Evolutionary conservation across 1,140 invertebrate genomes (phyloP).

Genomic region (Agrypnia vestita): DNA sequence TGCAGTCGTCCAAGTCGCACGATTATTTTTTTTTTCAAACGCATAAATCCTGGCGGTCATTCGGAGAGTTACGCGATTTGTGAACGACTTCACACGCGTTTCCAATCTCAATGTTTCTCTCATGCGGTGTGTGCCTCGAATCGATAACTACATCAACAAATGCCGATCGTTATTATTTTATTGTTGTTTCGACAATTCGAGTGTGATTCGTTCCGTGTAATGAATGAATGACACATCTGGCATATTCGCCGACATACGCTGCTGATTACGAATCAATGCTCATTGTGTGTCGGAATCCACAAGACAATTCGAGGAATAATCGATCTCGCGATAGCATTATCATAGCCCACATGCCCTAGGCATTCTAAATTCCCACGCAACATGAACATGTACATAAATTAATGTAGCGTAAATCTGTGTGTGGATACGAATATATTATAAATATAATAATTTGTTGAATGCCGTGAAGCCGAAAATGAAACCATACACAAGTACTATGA

Average conservation of each 20-base stretch:
- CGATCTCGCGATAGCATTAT: neutral
- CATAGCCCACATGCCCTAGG: no score
- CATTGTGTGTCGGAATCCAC: slow-evolving; percentile 3
- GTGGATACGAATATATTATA: no score
- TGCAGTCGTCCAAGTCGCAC: no score
- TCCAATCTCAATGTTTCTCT: neutral
- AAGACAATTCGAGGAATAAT: neutral
- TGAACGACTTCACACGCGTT: neutral
- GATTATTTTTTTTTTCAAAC: no score
- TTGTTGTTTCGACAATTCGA: slow-evolving; percentile 5
- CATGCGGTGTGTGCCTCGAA: neutral
- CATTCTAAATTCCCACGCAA: neutral
- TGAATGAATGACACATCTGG: slow-evolving; percentile 26
- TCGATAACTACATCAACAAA: slow-evolving; percentile 10
- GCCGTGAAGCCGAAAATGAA: no score
- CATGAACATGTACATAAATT: no score
- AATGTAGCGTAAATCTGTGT: no score
- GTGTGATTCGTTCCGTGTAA: neutral
- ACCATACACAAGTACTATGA: no score
- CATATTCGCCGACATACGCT: slow-evolving; percentile 28
- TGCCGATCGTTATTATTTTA: slow-evolving; percentile 18
- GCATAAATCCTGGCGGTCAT: no score
- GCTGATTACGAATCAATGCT: slow-evolving; percentile 16
- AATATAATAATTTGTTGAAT: no score
- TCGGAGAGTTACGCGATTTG: neutral